Evolutionary conservation across 2,797 vertebrate species (phyloP).

Genomic region (Gadopsis bispinosus): DNA sequence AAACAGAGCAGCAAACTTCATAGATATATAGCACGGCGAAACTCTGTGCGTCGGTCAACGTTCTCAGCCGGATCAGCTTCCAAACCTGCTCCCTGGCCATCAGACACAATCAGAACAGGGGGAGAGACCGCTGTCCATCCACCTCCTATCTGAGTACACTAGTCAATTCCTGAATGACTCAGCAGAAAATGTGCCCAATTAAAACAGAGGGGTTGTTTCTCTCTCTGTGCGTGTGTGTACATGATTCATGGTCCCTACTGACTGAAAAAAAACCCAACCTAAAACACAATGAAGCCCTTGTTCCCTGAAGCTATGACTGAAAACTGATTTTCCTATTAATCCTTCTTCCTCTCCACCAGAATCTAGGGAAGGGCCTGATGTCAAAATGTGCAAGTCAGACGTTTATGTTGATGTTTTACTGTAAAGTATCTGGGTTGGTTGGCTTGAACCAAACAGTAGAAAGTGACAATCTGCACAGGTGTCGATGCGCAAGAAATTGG

Average conservation of each 20-base stretch:
- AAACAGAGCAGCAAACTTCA: slow-evolving; percentile 2
- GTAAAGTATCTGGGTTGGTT: not conserved
- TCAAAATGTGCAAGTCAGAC: slow-evolving; percentile 5
- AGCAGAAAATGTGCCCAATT: slow-evolving; percentile 57
- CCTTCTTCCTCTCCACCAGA: slow-evolving; percentile 31
- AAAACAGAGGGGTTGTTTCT: slow-evolving; percentile 46
- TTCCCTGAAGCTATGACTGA: slow-evolving; percentile 65
- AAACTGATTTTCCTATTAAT: slow-evolving; percentile 59
- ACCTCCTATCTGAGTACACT: slow-evolving; percentile 48
- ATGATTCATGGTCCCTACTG: slow-evolving; percentile 59
- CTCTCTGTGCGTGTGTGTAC: slow-evolving; percentile 14
- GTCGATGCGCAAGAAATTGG: not conserved
- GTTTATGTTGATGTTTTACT: slow-evolving; percentile 15
- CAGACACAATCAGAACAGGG: not conserved
- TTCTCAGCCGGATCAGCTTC: slow-evolving; percentile 24
- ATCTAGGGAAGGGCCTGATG: not conserved
- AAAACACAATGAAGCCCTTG: slow-evolving; percentile 70
- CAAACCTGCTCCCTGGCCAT: slow-evolving; percentile 30
- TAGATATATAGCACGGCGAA: not conserved
- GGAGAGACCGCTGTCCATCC: slow-evolving; percentile 40
- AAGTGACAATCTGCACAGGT: not conserved
- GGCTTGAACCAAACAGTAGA: not conserved
- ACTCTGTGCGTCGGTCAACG: not conserved
- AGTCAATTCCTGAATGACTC: slow-evolving; percentile 68
- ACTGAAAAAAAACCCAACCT: slow-evolving; percentile 40